Evolutionary conservation across 2,113 vertebrate species (phyloP), one percentile per base, ranked within the genome.

Genomic region (Salminus brasiliensis): DNA sequence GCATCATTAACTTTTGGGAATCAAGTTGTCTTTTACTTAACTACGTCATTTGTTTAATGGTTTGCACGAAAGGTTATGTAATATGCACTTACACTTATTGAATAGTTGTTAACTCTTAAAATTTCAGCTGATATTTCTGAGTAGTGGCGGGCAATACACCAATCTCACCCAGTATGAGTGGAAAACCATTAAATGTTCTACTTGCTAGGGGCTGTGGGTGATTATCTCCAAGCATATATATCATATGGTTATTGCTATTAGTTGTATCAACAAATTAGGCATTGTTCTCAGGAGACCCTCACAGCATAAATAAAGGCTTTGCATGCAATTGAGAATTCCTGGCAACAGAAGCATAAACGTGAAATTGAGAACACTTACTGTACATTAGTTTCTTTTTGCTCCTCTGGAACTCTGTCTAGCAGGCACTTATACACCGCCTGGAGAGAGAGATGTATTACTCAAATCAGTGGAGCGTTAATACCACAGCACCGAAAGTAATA

Each of bases 341-440:
- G 16, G 60, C 60, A 65, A 36, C 16, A 21, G 7, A 30, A n/a
- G 12, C 12, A 12, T 29, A 41, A 25, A 53, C 12, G 27, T 21
- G 2, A 27, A 12, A 36, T 13, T 5, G 34, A 5, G 25, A 62
- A 27, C 70, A 96, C 96, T 95, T 83, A 97, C 95, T 97, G 95
- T 73, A 95, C 88, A 6, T 92, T 96, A 0, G 93, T 95, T 30
- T 96, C 95, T 85, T 96, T 97, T 87, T 97, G 91, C 55, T 95
- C 94, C 23, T 96, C 95, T 39, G 96, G 94, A 49, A 97, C 95
- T 89, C 96, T 91, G 88, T 97, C 96, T 43, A 97, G 88, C 16
- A 97, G 91, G 80, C 95, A 97, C 88, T 94, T 97, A 88, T 95
- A 97, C 12, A 97, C 95, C 18, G 96, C 96, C 95, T 96, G 81